A percentile compares a stretch with the other conserved stretches of the same genome.
Conservation (phyloP, 2,113 vertebrate species). For the Osmerus mordax region DNA sequence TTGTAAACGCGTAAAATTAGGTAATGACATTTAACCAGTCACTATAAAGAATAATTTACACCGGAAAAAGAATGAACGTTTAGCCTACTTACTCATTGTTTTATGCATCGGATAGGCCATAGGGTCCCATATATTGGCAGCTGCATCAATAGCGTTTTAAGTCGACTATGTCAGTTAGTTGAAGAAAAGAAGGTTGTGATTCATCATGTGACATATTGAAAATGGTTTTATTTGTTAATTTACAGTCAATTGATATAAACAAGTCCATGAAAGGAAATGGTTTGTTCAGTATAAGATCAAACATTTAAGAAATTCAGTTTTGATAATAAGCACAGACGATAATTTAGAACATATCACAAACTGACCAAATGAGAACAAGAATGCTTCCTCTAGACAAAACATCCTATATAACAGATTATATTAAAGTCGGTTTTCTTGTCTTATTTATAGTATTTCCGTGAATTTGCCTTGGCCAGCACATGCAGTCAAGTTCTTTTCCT, state of each 20-base stretch:
- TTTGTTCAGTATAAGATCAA: conserved; percentile 82
- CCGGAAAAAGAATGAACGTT: no score
- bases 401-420: conserved; percentile 93
- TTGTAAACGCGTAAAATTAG: no score
- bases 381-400: conserved; percentile 98
- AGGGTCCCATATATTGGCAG: no score
- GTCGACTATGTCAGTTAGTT: background rate
- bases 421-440: conserved; percentile 76
- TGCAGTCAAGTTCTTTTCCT: conserved; percentile 81
- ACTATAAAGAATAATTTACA: no score
- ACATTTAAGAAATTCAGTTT: conserved; percentile 89
- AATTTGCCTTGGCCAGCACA: conserved; percentile 83
- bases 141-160: no score
- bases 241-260: conserved; percentile 90
- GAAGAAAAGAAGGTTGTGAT: conserved; percentile 43
- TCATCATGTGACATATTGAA: conserved; percentile 81
- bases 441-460: conserved; percentile 78
- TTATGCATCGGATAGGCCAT: no score
- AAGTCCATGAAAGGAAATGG: conserved; percentile 85
- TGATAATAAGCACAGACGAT: conserved; percentile 94
- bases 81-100: no score
- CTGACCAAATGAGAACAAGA: conserved; percentile 94
- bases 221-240: conserved; percentile 90
- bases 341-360: conserved; percentile 92
- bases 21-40: no score